Conservation (phyloP, 2,888 invertebrate genomes). For the Lithophane leautieri region DNA sequence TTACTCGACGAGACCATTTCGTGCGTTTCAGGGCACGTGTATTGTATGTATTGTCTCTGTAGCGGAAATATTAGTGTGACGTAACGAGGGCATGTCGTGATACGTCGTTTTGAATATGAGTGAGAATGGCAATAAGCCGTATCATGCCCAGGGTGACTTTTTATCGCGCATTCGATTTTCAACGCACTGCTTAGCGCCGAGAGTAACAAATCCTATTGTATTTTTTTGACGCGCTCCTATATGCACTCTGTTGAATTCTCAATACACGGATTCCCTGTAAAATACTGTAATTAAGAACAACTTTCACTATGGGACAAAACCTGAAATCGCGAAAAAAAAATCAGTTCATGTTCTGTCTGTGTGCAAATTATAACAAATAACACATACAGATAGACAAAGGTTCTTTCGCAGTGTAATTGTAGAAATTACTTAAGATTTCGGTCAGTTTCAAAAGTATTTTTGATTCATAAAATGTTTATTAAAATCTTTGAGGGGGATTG, state of each 20-base stretch:
- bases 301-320: too few relatives aligned
- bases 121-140: background rate
- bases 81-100: background rate
- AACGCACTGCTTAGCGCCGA: too few relatives aligned
- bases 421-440: background rate
- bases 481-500: background rate
- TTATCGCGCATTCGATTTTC: background rate
- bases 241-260: too few relatives aligned
- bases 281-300: background rate
- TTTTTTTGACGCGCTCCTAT: too few relatives aligned
- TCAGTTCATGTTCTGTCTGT: too few relatives aligned
- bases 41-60: background rate
- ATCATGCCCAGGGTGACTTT: background rate
- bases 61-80: background rate
- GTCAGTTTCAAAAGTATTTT: background rate
- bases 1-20: constrained; percentile 12
- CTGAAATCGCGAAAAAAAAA: too few relatives aligned
- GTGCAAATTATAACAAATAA: too few relatives aligned
- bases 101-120: background rate
- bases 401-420: background rate
- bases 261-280: background rate
- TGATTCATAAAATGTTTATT: background rate
- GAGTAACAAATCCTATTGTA: too few relatives aligned
- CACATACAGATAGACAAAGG: too few relatives aligned
- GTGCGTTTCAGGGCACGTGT: background rate